Evolutionary conservation across 2,113 vertebrate genomes (phyloP).

Genomic region (Orthonyx spaldingii): DNA sequence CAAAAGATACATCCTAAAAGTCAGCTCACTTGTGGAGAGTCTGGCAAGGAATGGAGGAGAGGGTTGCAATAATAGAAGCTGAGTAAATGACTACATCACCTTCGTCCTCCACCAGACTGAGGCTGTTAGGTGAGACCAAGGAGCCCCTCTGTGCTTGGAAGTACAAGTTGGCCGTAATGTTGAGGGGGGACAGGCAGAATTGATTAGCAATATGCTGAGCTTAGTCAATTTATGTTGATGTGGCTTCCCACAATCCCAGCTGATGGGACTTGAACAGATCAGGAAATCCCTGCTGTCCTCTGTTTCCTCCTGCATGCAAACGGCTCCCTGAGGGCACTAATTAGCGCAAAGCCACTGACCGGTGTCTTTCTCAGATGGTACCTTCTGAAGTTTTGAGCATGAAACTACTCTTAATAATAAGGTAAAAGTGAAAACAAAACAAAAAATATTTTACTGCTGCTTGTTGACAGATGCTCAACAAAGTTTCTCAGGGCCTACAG

Average conservation of each 20-base stretch:
- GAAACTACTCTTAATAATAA: neutral
- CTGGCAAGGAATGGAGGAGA: neutral
- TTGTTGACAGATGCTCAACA: neutral
- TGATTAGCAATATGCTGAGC: neutral
- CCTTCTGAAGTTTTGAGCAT: neutral
- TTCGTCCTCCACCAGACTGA: neutral
- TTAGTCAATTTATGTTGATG: neutral
- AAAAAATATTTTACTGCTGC: neutral
- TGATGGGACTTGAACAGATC: neutral
- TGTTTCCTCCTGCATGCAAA: neutral
- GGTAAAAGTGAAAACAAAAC: neutral
- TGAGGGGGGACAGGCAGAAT: neutral
- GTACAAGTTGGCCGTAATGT: accelerated
- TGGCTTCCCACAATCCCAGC: neutral
- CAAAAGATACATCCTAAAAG: neutral
- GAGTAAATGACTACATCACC: neutral
- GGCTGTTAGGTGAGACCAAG: neutral
- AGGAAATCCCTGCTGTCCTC: neutral
- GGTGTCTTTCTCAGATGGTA: neutral
- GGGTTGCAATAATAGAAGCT: neutral
- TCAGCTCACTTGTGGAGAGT: neutral
- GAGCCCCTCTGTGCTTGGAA: neutral
- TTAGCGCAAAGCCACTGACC: neutral
- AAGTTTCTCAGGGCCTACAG: neutral
- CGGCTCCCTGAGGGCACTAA: neutral